Conservation (phyloP, 2,797 vertebrate species). For the Pangasius macronema region DNA sequence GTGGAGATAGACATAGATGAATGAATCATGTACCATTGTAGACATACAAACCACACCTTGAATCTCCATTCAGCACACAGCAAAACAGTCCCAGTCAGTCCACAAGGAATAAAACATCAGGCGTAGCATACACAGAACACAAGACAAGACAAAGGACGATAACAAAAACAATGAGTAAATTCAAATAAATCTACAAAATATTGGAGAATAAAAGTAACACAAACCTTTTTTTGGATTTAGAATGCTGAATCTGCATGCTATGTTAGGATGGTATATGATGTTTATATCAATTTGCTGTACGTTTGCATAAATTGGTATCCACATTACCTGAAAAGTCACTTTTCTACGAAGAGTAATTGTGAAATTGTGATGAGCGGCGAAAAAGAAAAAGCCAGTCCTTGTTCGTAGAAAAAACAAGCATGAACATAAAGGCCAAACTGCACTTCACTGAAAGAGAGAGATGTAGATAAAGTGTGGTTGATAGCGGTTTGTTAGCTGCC, state of each 20-base stretch:
- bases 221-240: not conserved
- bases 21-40: not conserved
- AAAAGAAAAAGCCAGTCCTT: constrained; percentile 42
- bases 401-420: constrained; percentile 47
- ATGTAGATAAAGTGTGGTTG: constrained; percentile 22
- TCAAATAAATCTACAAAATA: constrained; percentile 33
- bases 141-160: constrained; percentile 43
- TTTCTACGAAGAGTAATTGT: constrained; percentile 61
- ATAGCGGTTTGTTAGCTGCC: constrained; percentile 72
- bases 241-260: constrained; percentile 68
- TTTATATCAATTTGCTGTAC: constrained; percentile 54
- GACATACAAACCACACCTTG: constrained; percentile 17
- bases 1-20: not conserved
- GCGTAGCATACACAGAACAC: not conserved
- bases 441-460: constrained; percentile 49
- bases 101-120: constrained; percentile 22
- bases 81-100: not conserved
- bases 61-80: constrained; percentile 26
- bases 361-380: constrained; percentile 56
- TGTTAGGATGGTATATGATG: constrained; percentile 47
- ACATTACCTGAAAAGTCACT: constrained; percentile 67
- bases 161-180: constrained; percentile 34
- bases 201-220: constrained; percentile 26
- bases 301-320: constrained; percentile 71
- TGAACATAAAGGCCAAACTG: constrained; percentile 54